Percentiles rank a stretch among this genome's conserved stretches.
phyloP scores from a whole-genome alignment of 1,140 invertebrate species.

The Apis cerana region DNA sequence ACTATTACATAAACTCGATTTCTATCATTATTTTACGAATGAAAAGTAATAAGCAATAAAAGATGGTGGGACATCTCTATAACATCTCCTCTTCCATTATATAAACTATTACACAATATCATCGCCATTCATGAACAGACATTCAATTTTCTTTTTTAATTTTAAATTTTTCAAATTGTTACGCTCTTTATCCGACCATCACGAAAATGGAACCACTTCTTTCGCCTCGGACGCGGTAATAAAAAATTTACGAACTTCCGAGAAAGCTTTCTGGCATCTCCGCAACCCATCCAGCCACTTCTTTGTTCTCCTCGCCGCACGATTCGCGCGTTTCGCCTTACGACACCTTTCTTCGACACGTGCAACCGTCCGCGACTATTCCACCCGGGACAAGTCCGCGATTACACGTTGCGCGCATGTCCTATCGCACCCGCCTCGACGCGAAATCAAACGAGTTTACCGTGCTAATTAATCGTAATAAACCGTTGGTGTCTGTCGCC shows the following conservation, averaged over 20 bases:
- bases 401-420: constrained; percentile 5
- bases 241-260: not conserved
- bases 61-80: too few species aligned
- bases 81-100: too few species aligned
- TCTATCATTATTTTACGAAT: too few species aligned
- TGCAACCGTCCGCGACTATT: not conserved
- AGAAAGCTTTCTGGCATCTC: not conserved
- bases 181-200: too few species aligned
- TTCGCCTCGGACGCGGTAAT: not conserved
- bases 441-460: not conserved
- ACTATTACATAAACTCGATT: too few species aligned
- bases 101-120: too few species aligned
- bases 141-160: too few species aligned
- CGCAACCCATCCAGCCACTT: not conserved
- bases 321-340: not conserved
- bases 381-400: not conserved
- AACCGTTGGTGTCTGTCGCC: too few species aligned
- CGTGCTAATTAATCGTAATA: not conserved
- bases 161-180: too few species aligned
- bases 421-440: constrained; percentile 1
- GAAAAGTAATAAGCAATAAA: too few species aligned
- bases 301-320: not conserved
- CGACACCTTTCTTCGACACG: constrained; percentile 21
- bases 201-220: not conserved
- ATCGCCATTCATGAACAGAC: too few species aligned